Conservation (phyloP, 2,888 invertebrate species). For the Resseliella maxima region DNA sequence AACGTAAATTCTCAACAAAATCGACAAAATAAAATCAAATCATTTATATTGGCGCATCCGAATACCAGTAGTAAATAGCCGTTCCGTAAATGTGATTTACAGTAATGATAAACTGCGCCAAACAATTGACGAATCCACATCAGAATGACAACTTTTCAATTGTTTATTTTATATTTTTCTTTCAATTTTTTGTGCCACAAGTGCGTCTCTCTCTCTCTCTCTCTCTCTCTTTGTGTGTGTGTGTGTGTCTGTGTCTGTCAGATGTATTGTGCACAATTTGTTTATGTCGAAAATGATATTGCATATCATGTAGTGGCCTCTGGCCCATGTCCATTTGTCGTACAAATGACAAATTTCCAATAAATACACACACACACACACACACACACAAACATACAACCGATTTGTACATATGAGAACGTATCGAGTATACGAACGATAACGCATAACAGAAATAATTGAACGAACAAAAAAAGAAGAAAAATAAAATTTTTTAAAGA, state of each 20-base stretch:
- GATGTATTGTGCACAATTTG: not conserved
- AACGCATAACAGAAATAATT: too few species aligned
- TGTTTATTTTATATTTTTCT: not conserved
- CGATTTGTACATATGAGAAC: not conserved
- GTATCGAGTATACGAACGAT: too few species aligned
- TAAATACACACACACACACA: not conserved
- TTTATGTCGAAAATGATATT: not conserved
- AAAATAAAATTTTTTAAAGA: not conserved
- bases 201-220: not conserved
- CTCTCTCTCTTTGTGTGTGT: too few species aligned
- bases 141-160: not conserved
- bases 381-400: not conserved
- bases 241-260: too few species aligned
- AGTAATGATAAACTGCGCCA: not conserved
- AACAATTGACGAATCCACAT: not conserved
- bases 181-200: not conserved
- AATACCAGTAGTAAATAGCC: not conserved
- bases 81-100: not conserved
- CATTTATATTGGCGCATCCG: not conserved
- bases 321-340: not conserved
- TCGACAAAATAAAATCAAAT: not conserved
- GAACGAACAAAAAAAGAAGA: too few species aligned
- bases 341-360: not conserved
- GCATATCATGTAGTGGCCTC: not conserved
- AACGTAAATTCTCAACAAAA: slow-evolving; percentile 16